Conservation (phyloP, 1,140 invertebrate species). For the Coptotermes formosanus region DNA sequence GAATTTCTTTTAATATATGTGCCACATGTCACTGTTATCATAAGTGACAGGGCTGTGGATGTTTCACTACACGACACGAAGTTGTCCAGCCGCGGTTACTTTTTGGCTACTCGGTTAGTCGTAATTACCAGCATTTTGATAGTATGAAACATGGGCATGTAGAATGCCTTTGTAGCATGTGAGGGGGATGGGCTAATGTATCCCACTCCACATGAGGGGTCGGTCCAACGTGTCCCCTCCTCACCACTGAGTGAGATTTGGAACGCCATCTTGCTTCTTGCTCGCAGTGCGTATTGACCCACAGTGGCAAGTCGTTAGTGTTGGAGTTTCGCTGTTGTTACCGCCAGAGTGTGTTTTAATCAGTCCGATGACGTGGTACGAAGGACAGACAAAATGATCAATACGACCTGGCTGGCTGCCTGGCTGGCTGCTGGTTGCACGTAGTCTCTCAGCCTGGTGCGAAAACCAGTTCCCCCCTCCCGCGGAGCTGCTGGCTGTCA, state of each 20-base stretch:
- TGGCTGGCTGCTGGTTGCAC: not conserved
- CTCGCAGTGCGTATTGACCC: not conserved
- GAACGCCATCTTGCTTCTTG: not conserved
- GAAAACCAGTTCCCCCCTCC: not conserved
- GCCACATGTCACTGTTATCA: too few species aligned
- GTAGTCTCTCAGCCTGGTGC: not conserved
- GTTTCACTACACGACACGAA: too few species aligned
- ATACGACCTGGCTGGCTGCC: conserved; percentile 1
- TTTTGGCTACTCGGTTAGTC: too few species aligned
- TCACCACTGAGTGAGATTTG: not conserved
- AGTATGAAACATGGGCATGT: too few species aligned
- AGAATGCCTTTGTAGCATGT: too few species aligned
- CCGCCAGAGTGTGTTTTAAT: not conserved
- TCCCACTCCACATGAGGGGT: not conserved
- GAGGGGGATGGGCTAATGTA: not conserved
- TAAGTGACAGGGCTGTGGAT: too few species aligned
- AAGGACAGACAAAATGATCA: not conserved
- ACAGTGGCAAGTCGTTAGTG: not conserved
- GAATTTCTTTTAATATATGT: too few species aligned
- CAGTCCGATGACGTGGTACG: not conserved
- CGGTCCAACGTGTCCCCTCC: not conserved
- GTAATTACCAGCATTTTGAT: too few species aligned
- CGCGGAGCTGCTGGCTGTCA: not conserved
- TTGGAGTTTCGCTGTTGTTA: not conserved
- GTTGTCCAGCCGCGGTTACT: too few species aligned